Evolutionary conservation across 37 sponge, comb jelly and placozoan genomes (phyloP).

Genomic region (Halichondria panicea): DNA sequence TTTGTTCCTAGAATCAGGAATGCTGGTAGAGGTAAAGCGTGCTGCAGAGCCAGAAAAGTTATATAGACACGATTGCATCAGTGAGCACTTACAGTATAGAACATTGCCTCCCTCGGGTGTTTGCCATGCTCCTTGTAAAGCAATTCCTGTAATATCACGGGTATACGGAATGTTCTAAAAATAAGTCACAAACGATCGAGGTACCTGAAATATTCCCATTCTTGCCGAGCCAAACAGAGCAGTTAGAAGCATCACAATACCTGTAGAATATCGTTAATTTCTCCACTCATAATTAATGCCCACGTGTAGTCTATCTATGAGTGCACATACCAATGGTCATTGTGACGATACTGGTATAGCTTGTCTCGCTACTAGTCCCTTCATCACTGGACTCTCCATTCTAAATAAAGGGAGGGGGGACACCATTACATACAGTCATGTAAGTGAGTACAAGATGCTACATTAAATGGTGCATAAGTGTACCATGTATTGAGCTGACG

Average conservation of each 20-base stretch:
- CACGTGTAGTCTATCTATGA: no score
- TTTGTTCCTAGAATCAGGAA: slow-evolving; percentile 74
- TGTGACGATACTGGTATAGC: neutral
- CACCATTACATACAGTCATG: no score
- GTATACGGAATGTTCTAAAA: neutral
- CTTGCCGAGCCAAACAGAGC: slow-evolving; percentile 75
- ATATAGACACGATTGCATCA: neutral
- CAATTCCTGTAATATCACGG: slow-evolving; percentile 58
- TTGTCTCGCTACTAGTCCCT: neutral
- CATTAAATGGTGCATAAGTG: no score
- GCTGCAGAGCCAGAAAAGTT: neutral
- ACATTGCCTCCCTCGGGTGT: slow-evolving; percentile 91
- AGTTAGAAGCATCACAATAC: slow-evolving; percentile 62
- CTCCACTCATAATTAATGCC: no score
- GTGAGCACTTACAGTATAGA: slow-evolving; percentile 71
- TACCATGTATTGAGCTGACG: slow-evolving; percentile 63
- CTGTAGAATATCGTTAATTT: slow-evolving; percentile 28
- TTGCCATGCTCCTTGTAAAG: slow-evolving; percentile 82
- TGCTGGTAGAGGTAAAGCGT: slow-evolving; percentile 77
- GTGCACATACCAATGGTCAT: neutral
- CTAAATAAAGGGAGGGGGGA: neutral
- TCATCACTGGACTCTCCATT: neutral
- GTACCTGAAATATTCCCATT: slow-evolving; percentile 83
- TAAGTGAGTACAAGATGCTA: no score
- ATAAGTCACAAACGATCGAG: neutral